Evolutionary conservation across 2,888 invertebrate species (phyloP), one percentile per base, ranked within the genome.

Genomic region (Drosophila mulleri): DNA sequence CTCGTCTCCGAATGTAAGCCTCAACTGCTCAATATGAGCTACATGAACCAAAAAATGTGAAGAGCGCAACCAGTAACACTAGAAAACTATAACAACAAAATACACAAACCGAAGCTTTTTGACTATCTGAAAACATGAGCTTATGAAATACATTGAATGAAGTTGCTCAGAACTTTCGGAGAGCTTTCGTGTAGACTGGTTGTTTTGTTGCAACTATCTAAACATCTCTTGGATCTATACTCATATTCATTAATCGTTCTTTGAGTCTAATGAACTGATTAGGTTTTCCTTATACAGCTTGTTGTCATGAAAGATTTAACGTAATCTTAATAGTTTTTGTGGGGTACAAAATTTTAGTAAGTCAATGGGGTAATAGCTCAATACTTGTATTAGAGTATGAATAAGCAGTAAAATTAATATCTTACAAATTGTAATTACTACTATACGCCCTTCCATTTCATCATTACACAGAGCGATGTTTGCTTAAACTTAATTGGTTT

Each of bases 161-260:
- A 23, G n/a, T 64, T 23, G 11, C 11, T 45, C 18, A 6, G 16
- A 53, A 32, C 35, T 44, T 18, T 23, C 11, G 12, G 20, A 29
- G 66, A 66, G 66, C 66, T 45, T 66, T 14, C 8, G 6, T 23
- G 8, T 23, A 32, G 6, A 23, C 11, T n/a, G 35, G 16, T 42
- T 37, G 26, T 8, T 41, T 29, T 50, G 29, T 16, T 23, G 6
- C 6, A 20, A 14, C 26, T 50, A 26, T 37, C 26, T n/a, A 14
- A 50, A 16, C 11, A 29, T 18, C n/a, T 52, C 23, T 18, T 23
- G 12, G 18, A 6, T 39, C 29, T 66, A 47, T 26, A 26, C 6
- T 1, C 5, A 41, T 41, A 12, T 1, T 32, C 41, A 23, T 58
- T 7, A 1, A 20, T 12, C 3, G 37, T 52, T 7, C 18, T 8